phyloP scores from a whole-genome alignment of 1,140 invertebrate genomes.

The Camponotus vicinus region DNA sequence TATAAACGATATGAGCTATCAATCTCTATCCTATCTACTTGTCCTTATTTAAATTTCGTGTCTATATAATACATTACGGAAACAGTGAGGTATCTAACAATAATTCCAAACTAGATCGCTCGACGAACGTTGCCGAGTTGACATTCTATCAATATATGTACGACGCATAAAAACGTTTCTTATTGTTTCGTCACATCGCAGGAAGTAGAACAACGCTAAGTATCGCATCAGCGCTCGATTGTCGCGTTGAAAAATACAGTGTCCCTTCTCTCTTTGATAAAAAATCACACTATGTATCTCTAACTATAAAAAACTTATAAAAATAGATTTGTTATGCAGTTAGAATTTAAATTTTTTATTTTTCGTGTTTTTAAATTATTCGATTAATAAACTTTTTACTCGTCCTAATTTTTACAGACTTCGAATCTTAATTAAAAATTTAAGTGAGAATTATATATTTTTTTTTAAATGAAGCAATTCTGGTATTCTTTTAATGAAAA shows the following conservation, averaged over 20 bases:
- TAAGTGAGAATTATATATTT: not conserved
- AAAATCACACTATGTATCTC: not conserved
- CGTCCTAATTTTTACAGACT: not conserved
- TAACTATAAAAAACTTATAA: not conserved
- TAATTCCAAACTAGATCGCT: constrained; percentile 23
- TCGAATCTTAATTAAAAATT: not conserved
- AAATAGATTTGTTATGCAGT: not conserved
- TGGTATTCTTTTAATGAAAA: not conserved
- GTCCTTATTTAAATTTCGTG: not conserved
- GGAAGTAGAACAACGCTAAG: constrained; percentile 6
- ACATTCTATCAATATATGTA: not conserved
- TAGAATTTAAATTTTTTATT: not conserved
- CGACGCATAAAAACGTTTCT: constrained; percentile 12
- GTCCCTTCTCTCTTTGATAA: not conserved
- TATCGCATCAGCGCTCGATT: not conserved
- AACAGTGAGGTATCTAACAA: constrained; percentile 23
- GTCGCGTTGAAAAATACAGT: no score
- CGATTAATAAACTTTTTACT: not conserved
- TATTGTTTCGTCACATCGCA: not conserved
- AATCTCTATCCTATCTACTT: constrained; percentile 26
- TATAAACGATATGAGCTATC: constrained; percentile 15
- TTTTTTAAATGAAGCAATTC: not conserved
- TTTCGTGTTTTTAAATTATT: not conserved
- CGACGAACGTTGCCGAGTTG: not conserved
- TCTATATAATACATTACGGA: constrained; percentile 40